phyloP scores from a whole-genome alignment of 2,888 invertebrate species.

The Masnerella sp. region DNA sequence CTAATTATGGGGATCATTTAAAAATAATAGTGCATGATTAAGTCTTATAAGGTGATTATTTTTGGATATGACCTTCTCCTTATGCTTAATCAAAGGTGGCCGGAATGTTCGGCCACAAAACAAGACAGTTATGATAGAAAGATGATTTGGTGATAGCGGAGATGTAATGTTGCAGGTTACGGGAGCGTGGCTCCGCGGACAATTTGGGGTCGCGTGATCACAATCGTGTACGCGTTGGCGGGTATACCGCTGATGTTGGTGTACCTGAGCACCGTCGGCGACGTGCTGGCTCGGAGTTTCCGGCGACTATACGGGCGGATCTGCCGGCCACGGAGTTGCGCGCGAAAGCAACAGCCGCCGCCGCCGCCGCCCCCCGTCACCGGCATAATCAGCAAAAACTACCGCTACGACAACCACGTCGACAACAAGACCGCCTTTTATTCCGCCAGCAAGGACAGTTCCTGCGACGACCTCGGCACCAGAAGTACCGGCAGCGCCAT shows the following conservation, averaged over 20 bases:
- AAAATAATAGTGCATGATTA: no score
- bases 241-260: constrained; percentile 93
- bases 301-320: constrained; percentile 84
- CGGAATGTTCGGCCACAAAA: no score
- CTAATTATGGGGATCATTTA: background rate
- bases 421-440: constrained; percentile 71
- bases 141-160: no score
- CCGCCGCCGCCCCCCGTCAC: constrained; percentile 68
- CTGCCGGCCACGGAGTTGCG: constrained; percentile 75
- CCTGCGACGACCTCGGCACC: constrained; percentile 73
- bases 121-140: no score
- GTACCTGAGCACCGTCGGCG: constrained; percentile 92
- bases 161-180: constrained; percentile 82
- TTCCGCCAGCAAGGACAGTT: constrained; percentile 72
- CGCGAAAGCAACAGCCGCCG: constrained; percentile 68
- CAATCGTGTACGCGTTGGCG: constrained; percentile 90
- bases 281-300: constrained; percentile 88
- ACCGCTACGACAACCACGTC: constrained; percentile 74
- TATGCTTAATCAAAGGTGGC: no score
- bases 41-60: no score
- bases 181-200: constrained; percentile 91
- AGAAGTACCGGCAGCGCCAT: constrained; percentile 74
- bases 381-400: constrained; percentile 70
- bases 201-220: constrained; percentile 87
- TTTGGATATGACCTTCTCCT: no score